Evolutionary conservation across 2,113 vertebrate species (phyloP).

Genomic region (Speoplatyrhinus poulsoni): DNA sequence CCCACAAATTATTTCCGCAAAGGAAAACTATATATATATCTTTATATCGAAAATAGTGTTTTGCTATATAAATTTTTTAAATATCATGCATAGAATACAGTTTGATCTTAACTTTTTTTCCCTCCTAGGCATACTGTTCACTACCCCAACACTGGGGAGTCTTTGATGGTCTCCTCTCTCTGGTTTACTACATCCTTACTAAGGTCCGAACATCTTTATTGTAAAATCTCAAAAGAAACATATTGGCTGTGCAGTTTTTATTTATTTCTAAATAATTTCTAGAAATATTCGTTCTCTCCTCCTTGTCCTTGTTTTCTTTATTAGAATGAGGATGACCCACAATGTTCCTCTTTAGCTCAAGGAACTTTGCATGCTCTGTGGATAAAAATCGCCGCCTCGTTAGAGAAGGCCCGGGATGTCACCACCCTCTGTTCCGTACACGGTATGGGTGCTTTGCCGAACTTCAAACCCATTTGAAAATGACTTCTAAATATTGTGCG

Average conservation of each 20-base stretch:
- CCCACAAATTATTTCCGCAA: too few species aligned
- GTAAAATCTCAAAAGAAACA: neutral
- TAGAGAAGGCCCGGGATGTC: conserved; percentile 33
- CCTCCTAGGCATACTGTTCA: conserved; percentile 30
- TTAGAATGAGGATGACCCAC: conserved; percentile 55
- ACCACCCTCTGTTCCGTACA: conserved; percentile 56
- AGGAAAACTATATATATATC: too few species aligned
- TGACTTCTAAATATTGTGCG: neutral
- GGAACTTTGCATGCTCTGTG: conserved; percentile 65
- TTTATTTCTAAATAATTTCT: too few species aligned
- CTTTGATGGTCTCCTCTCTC: conserved; percentile 72
- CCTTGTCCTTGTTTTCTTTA: neutral
- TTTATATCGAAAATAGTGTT: too few species aligned
- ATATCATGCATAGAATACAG: neutral
- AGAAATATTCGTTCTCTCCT: neutral
- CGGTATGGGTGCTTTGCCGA: conserved; percentile 48
- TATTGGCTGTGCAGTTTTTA: neutral
- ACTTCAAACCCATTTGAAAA: neutral
- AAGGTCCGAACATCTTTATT: conserved; percentile 59
- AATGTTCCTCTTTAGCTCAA: conserved; percentile 39
- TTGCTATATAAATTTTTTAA: too few species aligned
- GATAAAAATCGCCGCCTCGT: conserved; percentile 49
- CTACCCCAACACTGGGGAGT: conserved; percentile 67
- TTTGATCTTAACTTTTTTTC: neutral
- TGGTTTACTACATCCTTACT: conserved; percentile 65